phyloP scores from a whole-genome alignment of 2,113 vertebrate species.

The Amazona vittata region DNA sequence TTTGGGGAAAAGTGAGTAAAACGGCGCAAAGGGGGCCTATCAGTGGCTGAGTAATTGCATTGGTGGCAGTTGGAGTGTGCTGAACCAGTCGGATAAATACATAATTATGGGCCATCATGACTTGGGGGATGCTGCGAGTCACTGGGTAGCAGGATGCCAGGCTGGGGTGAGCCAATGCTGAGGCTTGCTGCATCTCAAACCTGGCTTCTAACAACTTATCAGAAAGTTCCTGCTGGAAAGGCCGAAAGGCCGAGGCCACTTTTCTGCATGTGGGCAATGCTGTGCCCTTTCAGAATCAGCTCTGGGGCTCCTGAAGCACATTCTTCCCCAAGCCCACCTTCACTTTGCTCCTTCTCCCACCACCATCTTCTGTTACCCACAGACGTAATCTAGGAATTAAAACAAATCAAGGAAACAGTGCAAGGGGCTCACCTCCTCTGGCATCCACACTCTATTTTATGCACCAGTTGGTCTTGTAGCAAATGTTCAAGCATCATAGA shows the following conservation, averaged over 20 bases:
- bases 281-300: not conserved
- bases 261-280: rapidly evolving
- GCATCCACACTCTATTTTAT: rapidly evolving
- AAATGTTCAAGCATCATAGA: not conserved
- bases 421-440: not conserved
- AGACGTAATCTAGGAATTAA: not conserved
- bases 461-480: rapidly evolving
- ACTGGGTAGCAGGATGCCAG: not conserved
- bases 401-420: not conserved
- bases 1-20: not conserved
- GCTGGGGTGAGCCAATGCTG: not conserved
- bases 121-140: not conserved
- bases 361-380: not conserved
- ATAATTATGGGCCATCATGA: not conserved
- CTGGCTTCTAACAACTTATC: not conserved
- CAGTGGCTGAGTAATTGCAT: not conserved
- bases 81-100: not conserved
- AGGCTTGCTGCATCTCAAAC: not conserved
- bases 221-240: not conserved
- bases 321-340: not conserved
- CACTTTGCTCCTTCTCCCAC: not conserved
- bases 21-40: not conserved
- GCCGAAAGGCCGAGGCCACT: not conserved
- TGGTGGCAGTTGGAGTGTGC: not conserved
- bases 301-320: rapidly evolving